A percentile compares a stretch with the other conserved stretches of the same genome.
phyloP scores from a whole-genome alignment of 2,113 vertebrate species.

The Peucedramus taeniatus region DNA sequence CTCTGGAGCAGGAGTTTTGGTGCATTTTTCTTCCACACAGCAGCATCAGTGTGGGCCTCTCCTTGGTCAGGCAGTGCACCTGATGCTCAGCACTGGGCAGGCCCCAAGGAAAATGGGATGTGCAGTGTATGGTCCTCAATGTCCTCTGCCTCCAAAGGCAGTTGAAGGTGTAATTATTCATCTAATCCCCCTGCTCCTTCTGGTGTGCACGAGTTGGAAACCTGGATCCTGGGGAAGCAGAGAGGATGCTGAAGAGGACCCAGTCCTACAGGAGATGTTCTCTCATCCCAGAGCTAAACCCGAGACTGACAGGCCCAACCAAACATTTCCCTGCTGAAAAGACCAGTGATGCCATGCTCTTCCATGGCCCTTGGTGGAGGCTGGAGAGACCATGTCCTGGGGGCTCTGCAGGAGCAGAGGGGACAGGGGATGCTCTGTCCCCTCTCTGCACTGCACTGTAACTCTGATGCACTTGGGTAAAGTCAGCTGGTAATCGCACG shows the following conservation, averaged over 20 bases:
- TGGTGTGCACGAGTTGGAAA: neutral
- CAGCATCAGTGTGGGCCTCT: neutral
- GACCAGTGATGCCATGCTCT: accelerated
- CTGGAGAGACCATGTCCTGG: neutral
- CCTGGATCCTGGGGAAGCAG: neutral
- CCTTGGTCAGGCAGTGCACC: accelerated
- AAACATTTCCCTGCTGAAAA: neutral
- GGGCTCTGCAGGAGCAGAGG: neutral
- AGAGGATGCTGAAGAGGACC: neutral
- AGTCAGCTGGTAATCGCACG: neutral
- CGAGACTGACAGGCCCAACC: too few species aligned
- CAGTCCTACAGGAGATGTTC: neutral
- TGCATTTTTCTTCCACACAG: neutral
- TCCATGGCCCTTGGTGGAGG: neutral
- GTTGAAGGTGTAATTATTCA: neutral
- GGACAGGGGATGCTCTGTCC: neutral
- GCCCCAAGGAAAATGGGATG: neutral
- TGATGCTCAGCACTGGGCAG: neutral
- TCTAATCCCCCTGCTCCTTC: neutral
- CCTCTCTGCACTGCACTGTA: neutral
- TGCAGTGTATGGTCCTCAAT: neutral
- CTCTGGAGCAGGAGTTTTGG: neutral
- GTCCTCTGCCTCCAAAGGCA: neutral
- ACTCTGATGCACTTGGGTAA: neutral
- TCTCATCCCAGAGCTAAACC: neutral